Conservation (phyloP, 2,888 invertebrate species). For the Synergus gifuensis region DNA sequence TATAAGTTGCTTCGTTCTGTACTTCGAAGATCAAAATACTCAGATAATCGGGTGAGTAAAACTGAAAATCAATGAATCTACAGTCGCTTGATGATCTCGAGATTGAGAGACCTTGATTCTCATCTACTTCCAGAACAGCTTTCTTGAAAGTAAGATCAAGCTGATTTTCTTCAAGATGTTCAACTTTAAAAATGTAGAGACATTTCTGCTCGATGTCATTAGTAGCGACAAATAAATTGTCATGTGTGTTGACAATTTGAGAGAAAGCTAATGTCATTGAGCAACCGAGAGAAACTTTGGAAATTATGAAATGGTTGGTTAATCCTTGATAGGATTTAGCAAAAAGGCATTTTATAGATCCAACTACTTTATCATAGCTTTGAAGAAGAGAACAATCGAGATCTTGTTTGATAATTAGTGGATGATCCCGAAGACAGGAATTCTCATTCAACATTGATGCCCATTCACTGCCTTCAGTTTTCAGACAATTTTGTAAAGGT, state of each 20-base stretch:
- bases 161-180: conserved; percentile 48
- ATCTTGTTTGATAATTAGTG: conserved; percentile 87
- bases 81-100: conserved; percentile 63
- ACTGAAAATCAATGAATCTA: conserved; percentile 84
- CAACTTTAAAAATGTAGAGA: conserved; percentile 68
- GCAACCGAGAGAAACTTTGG: conserved; percentile 59
- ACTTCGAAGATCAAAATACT: conserved; percentile 81
- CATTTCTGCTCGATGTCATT: conserved; percentile 65
- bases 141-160: conserved; percentile 61
- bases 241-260: conserved; percentile 66
- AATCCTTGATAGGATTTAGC: conserved; percentile 83
- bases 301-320: conserved; percentile 80
- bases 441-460: conserved; percentile 87
- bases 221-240: conserved; percentile 68
- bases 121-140: conserved; percentile 63
- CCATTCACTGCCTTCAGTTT: conserved; percentile 87
- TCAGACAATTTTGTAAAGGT: conserved; percentile 84
- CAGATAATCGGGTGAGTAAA: conserved; percentile 86
- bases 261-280: conserved; percentile 61
- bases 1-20: conserved; percentile 66
- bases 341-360: conserved; percentile 84
- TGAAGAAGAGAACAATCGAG: conserved; percentile 89
- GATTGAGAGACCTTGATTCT: conserved; percentile 63
- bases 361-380: conserved; percentile 86
- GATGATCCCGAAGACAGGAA: conserved; percentile 84